These are phyloP conservation scores for Orientallactaga bullata DNA, from an alignment of 2,113 vertebrate species.

Conservation along the genomic window DNA sequence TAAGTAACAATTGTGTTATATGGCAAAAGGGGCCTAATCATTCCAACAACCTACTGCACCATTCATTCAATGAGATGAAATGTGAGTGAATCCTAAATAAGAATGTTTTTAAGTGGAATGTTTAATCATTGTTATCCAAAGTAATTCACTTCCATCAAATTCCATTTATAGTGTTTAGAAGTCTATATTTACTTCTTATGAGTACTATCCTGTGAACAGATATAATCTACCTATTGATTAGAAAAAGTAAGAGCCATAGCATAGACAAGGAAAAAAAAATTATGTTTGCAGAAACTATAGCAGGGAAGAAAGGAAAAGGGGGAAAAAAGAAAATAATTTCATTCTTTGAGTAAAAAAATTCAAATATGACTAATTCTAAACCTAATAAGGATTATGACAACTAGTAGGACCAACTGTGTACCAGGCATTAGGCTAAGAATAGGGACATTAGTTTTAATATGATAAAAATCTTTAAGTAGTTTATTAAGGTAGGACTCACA, in stretches of 20 bases:
- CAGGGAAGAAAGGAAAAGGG: not conserved
- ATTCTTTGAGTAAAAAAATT: slow-evolving; percentile 37
- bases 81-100: slow-evolving; percentile 53
- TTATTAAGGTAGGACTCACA: slow-evolving; percentile 30
- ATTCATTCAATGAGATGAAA: slow-evolving; percentile 65
- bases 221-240: slow-evolving; percentile 51
- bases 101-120: not conserved
- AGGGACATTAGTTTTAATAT: slow-evolving; percentile 27
- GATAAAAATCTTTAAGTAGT: slow-evolving; percentile 33
- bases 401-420: not conserved
- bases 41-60: not conserved
- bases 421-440: not conserved
- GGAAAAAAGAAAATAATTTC: slow-evolving; percentile 7
- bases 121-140: slow-evolving; percentile 55
- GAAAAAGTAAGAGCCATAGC: slow-evolving; percentile 54
- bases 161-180: slow-evolving; percentile 3
- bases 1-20: slow-evolving; percentile 71
- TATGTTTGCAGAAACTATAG: slow-evolving; percentile 5
- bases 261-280: slow-evolving; percentile 14
- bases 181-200: slow-evolving; percentile 32
- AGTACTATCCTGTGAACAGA: slow-evolving; percentile 2
- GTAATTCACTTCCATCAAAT: slow-evolving; percentile 52
- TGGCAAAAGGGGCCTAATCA: slow-evolving; percentile 70
- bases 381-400: not conserved
- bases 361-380: slow-evolving; percentile 40